phyloP scores from a whole-genome alignment of 35 echinoderm and acorn worm genomes.

The Lytechinus variegatus region DNA sequence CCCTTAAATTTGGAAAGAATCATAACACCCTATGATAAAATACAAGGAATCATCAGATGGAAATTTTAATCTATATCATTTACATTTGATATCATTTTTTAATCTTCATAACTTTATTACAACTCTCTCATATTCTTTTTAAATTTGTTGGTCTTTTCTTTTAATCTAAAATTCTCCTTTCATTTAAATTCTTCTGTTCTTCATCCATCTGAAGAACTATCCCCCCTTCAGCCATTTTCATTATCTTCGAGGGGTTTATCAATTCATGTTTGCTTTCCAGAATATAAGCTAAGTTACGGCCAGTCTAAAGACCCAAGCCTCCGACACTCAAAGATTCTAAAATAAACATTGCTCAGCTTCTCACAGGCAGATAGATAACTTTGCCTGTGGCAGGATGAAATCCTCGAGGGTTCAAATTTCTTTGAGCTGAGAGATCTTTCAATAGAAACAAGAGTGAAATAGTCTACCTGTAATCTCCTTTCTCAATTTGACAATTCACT shows the following conservation, averaged over 20 bases:
- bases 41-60: too few species aligned
- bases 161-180: not conserved
- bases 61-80: too few species aligned
- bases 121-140: too few species aligned
- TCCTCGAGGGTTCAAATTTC: not conserved
- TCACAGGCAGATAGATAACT: not conserved
- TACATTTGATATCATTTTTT: too few species aligned
- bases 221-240: not conserved
- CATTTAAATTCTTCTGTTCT: too few species aligned
- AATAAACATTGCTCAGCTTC: not conserved
- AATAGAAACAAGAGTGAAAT: not conserved
- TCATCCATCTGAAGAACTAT: too few species aligned
- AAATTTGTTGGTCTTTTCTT: not conserved
- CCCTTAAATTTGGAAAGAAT: too few species aligned
- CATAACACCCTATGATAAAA: too few species aligned
- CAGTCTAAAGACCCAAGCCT: not conserved
- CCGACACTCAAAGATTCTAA: not conserved
- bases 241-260: not conserved
- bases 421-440: not conserved
- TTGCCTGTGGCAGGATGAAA: not conserved
- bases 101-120: too few species aligned
- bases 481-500: slow-evolving; percentile 4
- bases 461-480: not conserved
- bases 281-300: not conserved
- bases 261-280: not conserved